A percentile compares a stretch with the other conserved stretches of the same genome.
phyloP scores from a whole-genome alignment of 2,113 vertebrate species.

The Nibea coibor region DNA sequence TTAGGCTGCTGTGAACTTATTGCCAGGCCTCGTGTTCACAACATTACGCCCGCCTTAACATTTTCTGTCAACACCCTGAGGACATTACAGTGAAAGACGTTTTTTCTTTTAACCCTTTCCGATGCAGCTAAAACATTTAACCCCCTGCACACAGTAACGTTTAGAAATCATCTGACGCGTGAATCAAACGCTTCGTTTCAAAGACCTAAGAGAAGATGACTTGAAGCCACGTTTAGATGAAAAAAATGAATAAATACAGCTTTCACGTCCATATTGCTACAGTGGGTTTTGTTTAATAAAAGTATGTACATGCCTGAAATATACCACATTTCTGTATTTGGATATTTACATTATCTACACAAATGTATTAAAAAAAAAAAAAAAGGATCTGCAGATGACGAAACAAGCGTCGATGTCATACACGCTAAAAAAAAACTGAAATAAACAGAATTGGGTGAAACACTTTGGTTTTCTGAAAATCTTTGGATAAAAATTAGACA shows the following conservation, averaged over 20 bases:
- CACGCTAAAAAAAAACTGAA: neutral
- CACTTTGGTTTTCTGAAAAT: neutral
- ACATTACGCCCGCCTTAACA: slow-evolving; percentile 21
- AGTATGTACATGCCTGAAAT: neutral
- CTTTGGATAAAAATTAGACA: neutral
- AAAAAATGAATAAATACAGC: neutral
- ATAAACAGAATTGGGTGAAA: neutral
- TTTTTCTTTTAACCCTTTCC: neutral
- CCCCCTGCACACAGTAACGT: too few relatives aligned
- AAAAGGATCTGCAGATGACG: neutral
- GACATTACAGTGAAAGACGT: neutral
- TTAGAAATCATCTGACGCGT: too few relatives aligned
- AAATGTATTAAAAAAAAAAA: neutral
- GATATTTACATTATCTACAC: slow-evolving; percentile 30
- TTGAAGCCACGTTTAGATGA: neutral
- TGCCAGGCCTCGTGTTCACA: slow-evolving; percentile 30
- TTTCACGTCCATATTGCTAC: neutral
- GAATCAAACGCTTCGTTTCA: too few relatives aligned
- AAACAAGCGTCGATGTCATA: neutral
- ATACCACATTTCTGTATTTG: neutral
- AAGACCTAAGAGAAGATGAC: too few relatives aligned
- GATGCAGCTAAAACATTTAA: slow-evolving; percentile 1
- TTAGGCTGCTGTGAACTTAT: slow-evolving; percentile 39
- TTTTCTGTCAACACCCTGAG: slow-evolving; percentile 28
- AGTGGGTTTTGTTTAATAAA: slow-evolving; percentile 21